Evolutionary conservation across 2,888 invertebrate species (phyloP).

Genomic region (Plebejus anna): DNA sequence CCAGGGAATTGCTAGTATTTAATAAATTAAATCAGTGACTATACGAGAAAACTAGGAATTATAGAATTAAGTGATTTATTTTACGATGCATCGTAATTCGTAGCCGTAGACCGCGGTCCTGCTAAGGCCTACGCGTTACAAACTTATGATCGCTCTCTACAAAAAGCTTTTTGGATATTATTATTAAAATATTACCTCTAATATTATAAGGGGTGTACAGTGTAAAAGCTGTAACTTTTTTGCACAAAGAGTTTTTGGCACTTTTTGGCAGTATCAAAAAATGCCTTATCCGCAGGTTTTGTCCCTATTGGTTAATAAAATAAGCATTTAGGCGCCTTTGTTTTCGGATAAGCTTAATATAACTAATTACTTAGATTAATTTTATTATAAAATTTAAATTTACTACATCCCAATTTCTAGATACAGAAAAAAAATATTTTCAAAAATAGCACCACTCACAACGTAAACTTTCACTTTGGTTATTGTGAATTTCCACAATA

Average conservation of each 20-base stretch:
- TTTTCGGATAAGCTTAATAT: too few relatives aligned
- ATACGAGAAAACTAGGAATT: background rate
- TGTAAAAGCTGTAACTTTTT: too few relatives aligned
- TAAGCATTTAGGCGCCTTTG: too few relatives aligned
- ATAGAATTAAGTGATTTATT: background rate
- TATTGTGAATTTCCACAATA: conserved; percentile 22
- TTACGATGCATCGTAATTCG: background rate
- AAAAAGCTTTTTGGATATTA: background rate
- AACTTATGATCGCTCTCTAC: background rate
- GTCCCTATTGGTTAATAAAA: too few relatives aligned
- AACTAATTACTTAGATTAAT: too few relatives aligned
- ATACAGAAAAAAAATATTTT: conserved; percentile 2
- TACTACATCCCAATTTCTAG: background rate
- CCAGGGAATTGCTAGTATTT: too few relatives aligned
- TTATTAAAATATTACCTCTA: too few relatives aligned
- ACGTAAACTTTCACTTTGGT: conserved; percentile 23
- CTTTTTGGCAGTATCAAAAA: too few relatives aligned
- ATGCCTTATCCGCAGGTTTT: too few relatives aligned
- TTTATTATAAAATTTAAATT: background rate
- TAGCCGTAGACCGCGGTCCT: background rate
- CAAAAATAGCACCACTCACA: background rate
- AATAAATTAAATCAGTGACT: background rate
- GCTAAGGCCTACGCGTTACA: background rate
- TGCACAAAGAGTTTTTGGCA: too few relatives aligned
- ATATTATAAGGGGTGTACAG: too few relatives aligned